Evolutionary conservation across 1,140 invertebrate genomes (phyloP).

Genomic region (Triops longicaudatus): DNA sequence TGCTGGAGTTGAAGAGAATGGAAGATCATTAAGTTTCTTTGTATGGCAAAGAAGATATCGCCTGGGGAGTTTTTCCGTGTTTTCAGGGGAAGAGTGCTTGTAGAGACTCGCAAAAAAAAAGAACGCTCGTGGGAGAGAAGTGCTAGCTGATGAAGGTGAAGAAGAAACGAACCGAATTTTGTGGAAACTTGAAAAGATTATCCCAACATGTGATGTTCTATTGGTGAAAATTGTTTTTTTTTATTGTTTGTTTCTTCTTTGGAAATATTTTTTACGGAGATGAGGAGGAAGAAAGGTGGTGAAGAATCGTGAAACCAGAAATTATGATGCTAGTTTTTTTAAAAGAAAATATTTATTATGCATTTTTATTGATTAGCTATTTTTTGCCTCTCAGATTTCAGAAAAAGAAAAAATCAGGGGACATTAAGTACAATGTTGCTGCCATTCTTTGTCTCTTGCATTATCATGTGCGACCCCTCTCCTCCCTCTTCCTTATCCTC

Average conservation of each 20-base stretch:
- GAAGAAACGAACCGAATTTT: neutral
- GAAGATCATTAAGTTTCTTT: neutral
- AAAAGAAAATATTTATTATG: neutral
- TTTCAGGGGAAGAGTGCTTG: neutral
- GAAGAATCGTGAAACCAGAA: neutral
- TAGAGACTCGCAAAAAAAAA: neutral
- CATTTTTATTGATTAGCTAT: neutral
- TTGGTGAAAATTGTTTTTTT: neutral
- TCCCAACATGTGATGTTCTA: constrained; percentile 5
- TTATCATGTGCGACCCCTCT: neutral
- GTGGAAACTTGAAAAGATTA: neutral
- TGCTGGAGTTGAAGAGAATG: neutral
- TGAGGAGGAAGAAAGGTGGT: neutral
- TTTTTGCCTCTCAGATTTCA: neutral
- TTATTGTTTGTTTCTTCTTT: neutral
- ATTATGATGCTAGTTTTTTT: constrained; percentile 8
- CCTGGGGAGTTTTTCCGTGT: too few species aligned
- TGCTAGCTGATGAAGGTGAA: neutral
- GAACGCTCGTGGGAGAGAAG: neutral
- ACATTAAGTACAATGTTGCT: constrained; percentile 10
- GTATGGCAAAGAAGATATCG: too few species aligned
- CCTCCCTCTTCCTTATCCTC: neutral
- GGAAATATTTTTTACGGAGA: neutral
- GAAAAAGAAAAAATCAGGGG: neutral
- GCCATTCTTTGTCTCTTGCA: neutral